phyloP scores from a whole-genome alignment of 2,113 vertebrate genomes.

The Corythaeola cristata region DNA sequence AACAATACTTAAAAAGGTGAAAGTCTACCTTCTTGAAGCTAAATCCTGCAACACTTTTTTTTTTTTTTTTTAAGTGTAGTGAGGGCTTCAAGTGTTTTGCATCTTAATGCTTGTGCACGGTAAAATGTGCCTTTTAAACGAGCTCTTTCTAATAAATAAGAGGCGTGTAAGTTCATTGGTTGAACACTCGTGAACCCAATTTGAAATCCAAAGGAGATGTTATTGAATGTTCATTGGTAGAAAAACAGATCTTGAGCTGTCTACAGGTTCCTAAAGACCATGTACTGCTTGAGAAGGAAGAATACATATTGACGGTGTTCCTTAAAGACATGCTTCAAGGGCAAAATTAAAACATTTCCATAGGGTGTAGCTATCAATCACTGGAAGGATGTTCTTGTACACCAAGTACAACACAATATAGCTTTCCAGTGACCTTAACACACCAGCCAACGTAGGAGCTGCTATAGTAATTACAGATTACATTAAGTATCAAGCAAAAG shows the following conservation, averaged over 20 bases:
- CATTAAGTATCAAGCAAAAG: constrained; percentile 63
- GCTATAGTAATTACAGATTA: constrained; percentile 75
- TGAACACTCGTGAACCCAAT: neutral
- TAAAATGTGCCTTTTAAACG: neutral
- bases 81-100: neutral
- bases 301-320: constrained; percentile 27
- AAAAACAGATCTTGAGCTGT: constrained; percentile 10
- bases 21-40: neutral
- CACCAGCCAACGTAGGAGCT: constrained; percentile 41
- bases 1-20: neutral
- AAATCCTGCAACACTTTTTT: neutral
- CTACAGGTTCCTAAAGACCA: neutral
- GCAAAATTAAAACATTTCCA: constrained; percentile 55
- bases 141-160: neutral
- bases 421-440: constrained; percentile 57
- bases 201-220: neutral
- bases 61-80: neutral
- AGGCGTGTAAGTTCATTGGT: neutral
- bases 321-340: constrained; percentile 67
- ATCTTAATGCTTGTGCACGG: neutral
- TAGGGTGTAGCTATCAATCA: constrained; percentile 68
- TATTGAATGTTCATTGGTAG: neutral
- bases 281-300: constrained; percentile 32
- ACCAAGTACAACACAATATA: constrained; percentile 20
- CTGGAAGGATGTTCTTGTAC: constrained; percentile 66